A percentile compares a stretch with the other conserved stretches of the same genome.
Evolutionary conservation across 2,113 vertebrate genomes (phyloP).

Genomic region (Rhinoderma darwinii): DNA sequence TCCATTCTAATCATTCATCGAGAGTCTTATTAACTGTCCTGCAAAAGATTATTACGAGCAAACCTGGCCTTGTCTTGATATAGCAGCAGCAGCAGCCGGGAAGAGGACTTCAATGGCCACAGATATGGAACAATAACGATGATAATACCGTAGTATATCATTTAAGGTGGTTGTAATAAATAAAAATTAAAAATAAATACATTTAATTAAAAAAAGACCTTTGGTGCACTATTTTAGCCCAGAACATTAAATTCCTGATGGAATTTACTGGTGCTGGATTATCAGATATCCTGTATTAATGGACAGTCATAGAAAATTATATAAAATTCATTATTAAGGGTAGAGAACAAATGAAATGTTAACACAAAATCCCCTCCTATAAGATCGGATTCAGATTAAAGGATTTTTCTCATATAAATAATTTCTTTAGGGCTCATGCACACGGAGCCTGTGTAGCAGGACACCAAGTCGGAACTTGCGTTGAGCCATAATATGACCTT

Average conservation of each 20-base stretch:
- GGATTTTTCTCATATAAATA: no score
- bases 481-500: neutral
- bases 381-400: no score
- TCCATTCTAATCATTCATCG: constrained; percentile 91
- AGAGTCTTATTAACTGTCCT: constrained; percentile 92
- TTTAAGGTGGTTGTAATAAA: constrained; percentile 59
- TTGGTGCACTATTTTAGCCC: neutral
- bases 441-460: no score
- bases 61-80: constrained; percentile 66
- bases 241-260: neutral
- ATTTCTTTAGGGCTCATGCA: no score
- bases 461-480: no score
- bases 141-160: neutral
- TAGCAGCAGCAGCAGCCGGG: constrained; percentile 59
- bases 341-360: no score
- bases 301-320: neutral
- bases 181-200: neutral
- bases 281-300: neutral
- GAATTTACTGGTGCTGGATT: neutral
- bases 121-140: neutral
- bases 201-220: neutral
- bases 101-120: constrained; percentile 60
- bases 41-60: constrained; percentile 76
- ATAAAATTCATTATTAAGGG: no score
- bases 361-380: no score